Base-by-base conservation (phyloP, 1,140 invertebrate genomes). In the Antheraea mylitta region DNA sequence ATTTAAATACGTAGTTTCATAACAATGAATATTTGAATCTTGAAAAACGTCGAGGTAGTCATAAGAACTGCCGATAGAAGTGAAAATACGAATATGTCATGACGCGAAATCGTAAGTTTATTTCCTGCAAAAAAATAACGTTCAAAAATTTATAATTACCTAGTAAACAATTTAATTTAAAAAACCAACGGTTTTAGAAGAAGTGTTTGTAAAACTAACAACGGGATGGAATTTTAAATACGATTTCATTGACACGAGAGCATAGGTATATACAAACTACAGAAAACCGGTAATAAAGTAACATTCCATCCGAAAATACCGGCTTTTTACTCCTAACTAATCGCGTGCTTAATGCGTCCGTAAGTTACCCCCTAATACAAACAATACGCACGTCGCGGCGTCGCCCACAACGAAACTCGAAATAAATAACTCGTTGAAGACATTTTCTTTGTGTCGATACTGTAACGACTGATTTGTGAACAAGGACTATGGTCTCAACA, bases 401-500 rank as follows among this genome's bases (percentile, higher is more conserved):
- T 61, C 19, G 10, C 18, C 36, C 18, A 13, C 60, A 61, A 61
- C 19, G 9, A 36, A 61, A 61, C 19, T 61, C 10, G 16, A 61
- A 42, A 70, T 70, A 70, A 65, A 70, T 65, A 70, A 65, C 18
- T 42, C 53, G 58, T 70, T 66, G 19, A 70, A 70, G 65, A 61
- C 62, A 36, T 45, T 70, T 59, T 30, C 68, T 70, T 66, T 70
- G 68, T 70, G 30, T 58, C 68, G 37, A 70, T 70, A 65, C 68
- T 22, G 68, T 61, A 36, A 18, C 58, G 68, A 65, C 63, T 70
- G 68, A 70, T 70, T 70, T 70, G 68, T 70, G 63, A 64, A 64
- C 22, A 42, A 61, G 13, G 59, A 62, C 42, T 42, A n/a, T 6
- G 45, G 66, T 19, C 22, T 62, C 3, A 36, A 18, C 69, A 70